Percentiles rank a stretch among this genome's conserved stretches.
Conservation (phyloP, 1,140 invertebrate species). For the Aphelinus atriplicis region DNA sequence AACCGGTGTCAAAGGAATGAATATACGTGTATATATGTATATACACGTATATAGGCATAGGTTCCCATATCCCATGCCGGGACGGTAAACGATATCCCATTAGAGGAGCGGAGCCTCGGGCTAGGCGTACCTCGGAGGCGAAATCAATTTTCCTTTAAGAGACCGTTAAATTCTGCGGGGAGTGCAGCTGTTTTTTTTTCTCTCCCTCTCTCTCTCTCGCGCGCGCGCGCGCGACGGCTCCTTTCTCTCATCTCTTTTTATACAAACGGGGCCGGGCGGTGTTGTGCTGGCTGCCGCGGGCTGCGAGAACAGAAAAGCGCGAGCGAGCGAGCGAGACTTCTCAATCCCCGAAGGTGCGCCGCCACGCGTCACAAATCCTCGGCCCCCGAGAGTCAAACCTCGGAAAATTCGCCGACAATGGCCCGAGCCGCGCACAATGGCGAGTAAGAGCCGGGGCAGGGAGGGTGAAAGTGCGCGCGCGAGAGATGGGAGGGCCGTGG, state of each 20-base stretch:
- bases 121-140: conserved; percentile 43
- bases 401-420: conserved; percentile 43
- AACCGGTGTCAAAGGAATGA: conserved; percentile 42
- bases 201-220: background rate
- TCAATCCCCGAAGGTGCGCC: conserved; percentile 29
- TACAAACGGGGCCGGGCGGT: no score
- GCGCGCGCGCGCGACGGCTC: background rate
- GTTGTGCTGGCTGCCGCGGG: no score
- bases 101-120: conserved; percentile 23
- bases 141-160: conserved; percentile 49
- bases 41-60: background rate
- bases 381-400: conserved; percentile 40
- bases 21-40: conserved; percentile 3
- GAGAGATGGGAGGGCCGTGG: background rate
- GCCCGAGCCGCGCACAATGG: conserved; percentile 31
- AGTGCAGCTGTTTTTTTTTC: conserved; percentile 50
- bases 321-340: conserved; percentile 39
- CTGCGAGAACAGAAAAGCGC: no score
- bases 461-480: background rate
- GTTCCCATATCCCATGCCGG: background rate
- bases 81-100: conserved; percentile 44
- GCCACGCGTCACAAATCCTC: conserved; percentile 48
- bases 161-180: conserved; percentile 51
- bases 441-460: conserved; percentile 11
- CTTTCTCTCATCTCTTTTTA: background rate